Conservation (phyloP, 2,113 vertebrate genomes). For the Myiozetetes cayanensis region DNA sequence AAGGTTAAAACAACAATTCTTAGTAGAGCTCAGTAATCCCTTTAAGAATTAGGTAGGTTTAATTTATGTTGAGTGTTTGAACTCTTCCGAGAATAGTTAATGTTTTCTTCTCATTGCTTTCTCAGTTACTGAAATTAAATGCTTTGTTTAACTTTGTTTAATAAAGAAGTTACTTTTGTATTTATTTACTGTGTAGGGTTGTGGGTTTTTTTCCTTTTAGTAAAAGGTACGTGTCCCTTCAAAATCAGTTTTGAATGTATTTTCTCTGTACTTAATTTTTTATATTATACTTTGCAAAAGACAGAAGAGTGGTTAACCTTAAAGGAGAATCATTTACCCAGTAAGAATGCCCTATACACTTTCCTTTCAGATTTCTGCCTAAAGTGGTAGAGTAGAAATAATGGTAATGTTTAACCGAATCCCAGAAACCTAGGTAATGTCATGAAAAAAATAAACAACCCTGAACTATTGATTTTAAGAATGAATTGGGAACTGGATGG, state of each 20-base stretch:
- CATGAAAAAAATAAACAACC: neutral
- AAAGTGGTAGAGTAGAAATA: neutral
- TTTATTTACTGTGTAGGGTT: neutral
- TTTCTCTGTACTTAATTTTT: neutral
- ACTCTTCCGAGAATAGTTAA: neutral
- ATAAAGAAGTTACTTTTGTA: neutral
- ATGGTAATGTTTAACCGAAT: neutral
- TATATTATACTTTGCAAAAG: neutral
- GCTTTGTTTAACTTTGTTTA: neutral
- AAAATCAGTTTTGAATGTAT: neutral
- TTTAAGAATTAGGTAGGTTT: neutral
- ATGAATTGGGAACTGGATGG: neutral
- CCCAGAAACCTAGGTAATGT: neutral
- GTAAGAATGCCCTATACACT: neutral
- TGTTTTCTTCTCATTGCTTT: neutral
- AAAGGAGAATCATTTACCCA: neutral
- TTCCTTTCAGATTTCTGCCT: neutral
- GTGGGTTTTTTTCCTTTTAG: neutral
- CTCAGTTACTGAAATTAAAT: neutral
- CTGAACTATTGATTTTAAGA: neutral
- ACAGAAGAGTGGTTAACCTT: neutral
- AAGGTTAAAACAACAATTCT: conserved; percentile 13
- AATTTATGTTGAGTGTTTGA: neutral
- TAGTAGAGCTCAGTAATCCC: neutral
- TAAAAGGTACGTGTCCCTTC: neutral